These are phyloP conservation scores for Dromococcyx pavoninus DNA, from an alignment of 2,797 vertebrate genomes.

Conservation along the genomic window DNA sequence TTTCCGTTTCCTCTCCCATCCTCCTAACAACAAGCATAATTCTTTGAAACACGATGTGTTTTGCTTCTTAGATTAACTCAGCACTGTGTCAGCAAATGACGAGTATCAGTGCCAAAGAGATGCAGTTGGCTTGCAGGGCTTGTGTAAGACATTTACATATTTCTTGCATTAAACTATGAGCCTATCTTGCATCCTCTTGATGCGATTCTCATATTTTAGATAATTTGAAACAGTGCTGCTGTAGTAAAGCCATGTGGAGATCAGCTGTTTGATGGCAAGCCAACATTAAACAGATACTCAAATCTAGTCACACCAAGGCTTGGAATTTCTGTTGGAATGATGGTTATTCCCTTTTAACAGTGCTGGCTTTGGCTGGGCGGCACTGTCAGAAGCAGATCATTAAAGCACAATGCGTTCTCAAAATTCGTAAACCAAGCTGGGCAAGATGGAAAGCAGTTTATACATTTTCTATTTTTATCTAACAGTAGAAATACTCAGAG, in stretches of 20 bases:
- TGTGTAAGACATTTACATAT: not conserved
- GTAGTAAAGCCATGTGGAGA: fast-evolving
- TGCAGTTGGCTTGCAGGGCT: not conserved
- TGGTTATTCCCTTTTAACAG: not conserved
- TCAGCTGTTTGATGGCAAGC: not conserved
- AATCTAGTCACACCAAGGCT: not conserved
- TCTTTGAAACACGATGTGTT: not conserved
- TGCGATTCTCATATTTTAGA: not conserved
- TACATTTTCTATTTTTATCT: not conserved
- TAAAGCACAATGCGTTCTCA: not conserved
- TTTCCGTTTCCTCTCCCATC: not conserved
- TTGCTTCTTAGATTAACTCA: not conserved
- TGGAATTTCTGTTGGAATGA: not conserved
- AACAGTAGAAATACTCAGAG: too few relatives aligned
- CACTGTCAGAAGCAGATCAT: not conserved
- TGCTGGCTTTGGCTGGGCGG: not conserved
- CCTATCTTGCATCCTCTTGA: conserved; percentile 14
- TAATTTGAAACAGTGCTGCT: conserved; percentile 23
- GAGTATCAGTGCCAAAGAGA: not conserved
- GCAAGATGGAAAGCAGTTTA: not conserved
- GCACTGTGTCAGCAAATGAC: not conserved
- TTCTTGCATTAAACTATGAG: not conserved
- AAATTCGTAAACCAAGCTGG: not conserved
- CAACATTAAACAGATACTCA: not conserved
- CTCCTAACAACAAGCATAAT: not conserved